phyloP scores from a whole-genome alignment of 2,113 vertebrate genomes.

The Podocnemis expansa region DNA sequence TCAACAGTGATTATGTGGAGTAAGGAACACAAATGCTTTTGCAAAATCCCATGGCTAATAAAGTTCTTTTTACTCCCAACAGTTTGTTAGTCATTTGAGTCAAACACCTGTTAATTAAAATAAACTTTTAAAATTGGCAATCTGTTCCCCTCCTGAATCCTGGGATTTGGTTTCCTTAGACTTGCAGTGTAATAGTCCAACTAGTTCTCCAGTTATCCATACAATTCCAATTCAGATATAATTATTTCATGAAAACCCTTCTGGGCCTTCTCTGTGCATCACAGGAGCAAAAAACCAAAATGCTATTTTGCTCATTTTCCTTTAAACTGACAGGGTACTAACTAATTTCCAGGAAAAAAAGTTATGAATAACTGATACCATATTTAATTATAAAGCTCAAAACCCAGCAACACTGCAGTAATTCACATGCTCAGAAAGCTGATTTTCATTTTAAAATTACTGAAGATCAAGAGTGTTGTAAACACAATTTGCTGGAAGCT shows the following conservation, averaged over 20 bases:
- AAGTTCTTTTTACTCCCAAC: not conserved
- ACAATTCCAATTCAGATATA: not conserved
- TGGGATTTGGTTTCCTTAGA: not conserved
- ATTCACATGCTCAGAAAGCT: not conserved
- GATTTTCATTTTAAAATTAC: not conserved
- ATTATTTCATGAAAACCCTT: not conserved
- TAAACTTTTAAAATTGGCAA: not conserved
- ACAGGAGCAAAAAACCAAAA: not conserved
- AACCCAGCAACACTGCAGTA: not conserved
- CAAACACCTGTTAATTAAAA: not conserved
- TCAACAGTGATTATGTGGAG: not conserved
- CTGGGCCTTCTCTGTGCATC: not conserved
- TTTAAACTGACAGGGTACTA: not conserved
- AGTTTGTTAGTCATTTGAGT: fast-evolving
- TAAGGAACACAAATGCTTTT: not conserved
- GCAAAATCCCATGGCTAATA: not conserved
- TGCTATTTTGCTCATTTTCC: not conserved
- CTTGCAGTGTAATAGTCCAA: not conserved
- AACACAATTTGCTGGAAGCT: not conserved
- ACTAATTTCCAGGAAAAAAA: not conserved
- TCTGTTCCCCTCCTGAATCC: not conserved
- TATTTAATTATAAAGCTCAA: not conserved
- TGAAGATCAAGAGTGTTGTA: not conserved
- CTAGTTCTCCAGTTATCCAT: no score
- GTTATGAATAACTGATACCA: not conserved